phyloP scores from a whole-genome alignment of 2,888 invertebrate genomes.

The Perithous albicinctus region DNA sequence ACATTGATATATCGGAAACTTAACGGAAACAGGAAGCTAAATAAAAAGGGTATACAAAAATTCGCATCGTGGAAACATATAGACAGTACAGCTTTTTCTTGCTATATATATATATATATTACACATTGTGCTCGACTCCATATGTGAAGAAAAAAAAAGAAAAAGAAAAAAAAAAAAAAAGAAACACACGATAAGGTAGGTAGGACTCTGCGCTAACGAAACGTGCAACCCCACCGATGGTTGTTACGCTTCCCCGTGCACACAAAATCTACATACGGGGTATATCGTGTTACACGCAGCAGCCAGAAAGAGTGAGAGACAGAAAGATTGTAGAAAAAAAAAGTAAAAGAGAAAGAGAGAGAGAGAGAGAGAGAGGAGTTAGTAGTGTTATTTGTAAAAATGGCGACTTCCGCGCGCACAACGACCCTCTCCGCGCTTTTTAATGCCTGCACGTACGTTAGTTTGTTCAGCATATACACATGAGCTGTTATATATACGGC shows the following conservation, averaged over 20 bases:
- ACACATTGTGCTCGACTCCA: not conserved
- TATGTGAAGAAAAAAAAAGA: conserved; percentile 25
- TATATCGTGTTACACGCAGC: conserved; percentile 67
- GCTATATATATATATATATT: conserved; percentile 16
- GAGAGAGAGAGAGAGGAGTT: not conserved
- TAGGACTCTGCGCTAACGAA: conserved; percentile 46
- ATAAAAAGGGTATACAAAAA: too few relatives aligned
- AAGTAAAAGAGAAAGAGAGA: not conserved
- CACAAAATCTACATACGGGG: conserved; percentile 64
- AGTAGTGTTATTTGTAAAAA: conserved; percentile 49
- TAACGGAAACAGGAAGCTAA: too few relatives aligned
- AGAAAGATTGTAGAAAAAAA: too few relatives aligned
- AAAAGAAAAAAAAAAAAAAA: conserved; percentile 35
- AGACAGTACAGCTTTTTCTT: not conserved
- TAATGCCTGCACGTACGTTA: conserved; percentile 27
- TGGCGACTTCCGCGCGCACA: conserved; percentile 48
- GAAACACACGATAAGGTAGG: conserved; percentile 42
- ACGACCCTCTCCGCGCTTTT: conserved; percentile 46
- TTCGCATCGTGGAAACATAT: not conserved
- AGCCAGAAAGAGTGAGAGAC: conserved; percentile 10
- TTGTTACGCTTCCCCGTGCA: conserved; percentile 62
- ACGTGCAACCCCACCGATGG: conserved; percentile 51
- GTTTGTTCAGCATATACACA: conserved; percentile 16
- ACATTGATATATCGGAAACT: too few relatives aligned
- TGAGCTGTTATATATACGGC: conserved; percentile 50